Percentiles rank a stretch among this genome's conserved stretches.
Evolutionary conservation across 2,888 invertebrate species (phyloP).

Genomic region (Scrobipalpa costella): DNA sequence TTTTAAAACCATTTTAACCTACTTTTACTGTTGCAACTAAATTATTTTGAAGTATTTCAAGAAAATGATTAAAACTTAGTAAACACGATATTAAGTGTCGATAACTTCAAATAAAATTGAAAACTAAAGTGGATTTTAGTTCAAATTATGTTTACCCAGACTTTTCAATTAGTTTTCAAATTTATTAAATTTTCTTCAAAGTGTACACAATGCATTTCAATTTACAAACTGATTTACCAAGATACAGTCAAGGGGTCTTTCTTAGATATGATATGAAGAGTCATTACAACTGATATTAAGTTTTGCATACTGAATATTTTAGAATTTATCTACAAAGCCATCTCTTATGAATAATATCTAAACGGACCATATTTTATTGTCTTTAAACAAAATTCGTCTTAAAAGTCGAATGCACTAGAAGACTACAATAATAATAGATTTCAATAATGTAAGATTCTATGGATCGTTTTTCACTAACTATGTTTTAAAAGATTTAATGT

Average conservation of each 20-base stretch:
- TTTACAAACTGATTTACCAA: neutral
- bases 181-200: neutral
- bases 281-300: no score
- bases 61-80: neutral
- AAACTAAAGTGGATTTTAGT: constrained; percentile 1
- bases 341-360: no score
- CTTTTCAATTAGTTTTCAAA: neutral
- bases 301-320: no score
- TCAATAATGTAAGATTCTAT: no score
- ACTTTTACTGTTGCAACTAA: neutral
- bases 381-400: no score
- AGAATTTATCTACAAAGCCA: no score
- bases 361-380: no score
- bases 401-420: no score
- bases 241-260: neutral
- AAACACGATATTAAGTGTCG: neutral
- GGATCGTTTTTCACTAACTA: no score
- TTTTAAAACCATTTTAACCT: neutral
- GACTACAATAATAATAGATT: no score
- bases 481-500: no score
- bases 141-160: constrained; percentile 10
- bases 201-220: neutral
- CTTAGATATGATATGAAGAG: neutral
- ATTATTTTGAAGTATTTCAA: neutral
- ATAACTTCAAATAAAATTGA: neutral